phyloP scores from a whole-genome alignment of 1,140 invertebrate species.

The Penaeus indicus region DNA sequence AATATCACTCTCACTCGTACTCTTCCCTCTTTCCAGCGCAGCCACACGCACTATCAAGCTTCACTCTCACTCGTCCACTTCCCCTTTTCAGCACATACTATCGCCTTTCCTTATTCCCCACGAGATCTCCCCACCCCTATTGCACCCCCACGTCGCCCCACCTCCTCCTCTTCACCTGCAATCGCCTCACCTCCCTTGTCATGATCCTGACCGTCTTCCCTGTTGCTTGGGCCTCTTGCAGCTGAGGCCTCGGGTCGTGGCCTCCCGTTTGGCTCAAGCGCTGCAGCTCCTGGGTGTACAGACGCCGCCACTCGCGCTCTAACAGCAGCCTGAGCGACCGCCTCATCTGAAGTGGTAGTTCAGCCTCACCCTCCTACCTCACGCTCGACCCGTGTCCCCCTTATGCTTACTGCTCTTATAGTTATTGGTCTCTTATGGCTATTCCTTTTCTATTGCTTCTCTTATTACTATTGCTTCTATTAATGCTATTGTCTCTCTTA shows the following conservation, averaged over 20 bases:
- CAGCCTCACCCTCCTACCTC: background rate
- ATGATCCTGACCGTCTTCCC: background rate
- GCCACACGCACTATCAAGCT: background rate
- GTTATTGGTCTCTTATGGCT: no score
- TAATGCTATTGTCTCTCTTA: no score
- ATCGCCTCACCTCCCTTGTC: background rate
- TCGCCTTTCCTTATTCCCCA: background rate
- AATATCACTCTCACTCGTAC: background rate
- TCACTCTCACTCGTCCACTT: background rate
- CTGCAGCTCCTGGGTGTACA: background rate
- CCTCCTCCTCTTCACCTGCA: background rate
- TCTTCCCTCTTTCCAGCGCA: background rate
- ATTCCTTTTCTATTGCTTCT: no score
- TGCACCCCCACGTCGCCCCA: no score
- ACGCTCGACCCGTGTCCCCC: no score
- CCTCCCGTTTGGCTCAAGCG: background rate
- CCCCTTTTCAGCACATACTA: background rate
- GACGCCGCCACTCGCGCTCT: slow-evolving; percentile 26
- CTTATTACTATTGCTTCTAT: no score
- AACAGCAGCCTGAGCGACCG: slow-evolving; percentile 5
- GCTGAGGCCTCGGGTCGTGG: background rate
- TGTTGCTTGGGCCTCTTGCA: background rate
- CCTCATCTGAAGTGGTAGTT: background rate
- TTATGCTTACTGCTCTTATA: no score
- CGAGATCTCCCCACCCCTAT: background rate